Evolutionary conservation across 2,797 vertebrate species (phyloP).

Genomic region (Chiloscyllium punctatum): DNA sequence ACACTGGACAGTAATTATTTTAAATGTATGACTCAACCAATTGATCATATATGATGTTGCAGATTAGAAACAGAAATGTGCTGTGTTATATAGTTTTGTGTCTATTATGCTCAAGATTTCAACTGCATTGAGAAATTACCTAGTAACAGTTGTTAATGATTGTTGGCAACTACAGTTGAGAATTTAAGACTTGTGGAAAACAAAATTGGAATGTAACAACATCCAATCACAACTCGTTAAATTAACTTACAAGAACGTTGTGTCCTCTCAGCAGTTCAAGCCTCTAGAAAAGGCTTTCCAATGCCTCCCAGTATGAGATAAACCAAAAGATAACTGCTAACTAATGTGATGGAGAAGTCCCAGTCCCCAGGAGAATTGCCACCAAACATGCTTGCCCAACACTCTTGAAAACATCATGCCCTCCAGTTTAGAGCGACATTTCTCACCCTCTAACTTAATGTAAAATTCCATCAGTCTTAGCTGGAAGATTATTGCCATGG

Average conservation of each 20-base stretch:
- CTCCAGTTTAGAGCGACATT: too few relatives aligned
- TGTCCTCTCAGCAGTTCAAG: not conserved
- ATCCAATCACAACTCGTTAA: not conserved
- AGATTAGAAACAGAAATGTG: not conserved
- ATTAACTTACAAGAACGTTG: not conserved
- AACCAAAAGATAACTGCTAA: too few relatives aligned
- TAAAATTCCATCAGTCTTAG: too few relatives aligned
- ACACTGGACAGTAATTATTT: not conserved
- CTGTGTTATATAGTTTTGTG: not conserved
- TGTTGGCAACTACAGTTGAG: not conserved
- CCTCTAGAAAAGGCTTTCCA: not conserved
- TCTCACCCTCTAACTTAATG: too few relatives aligned
- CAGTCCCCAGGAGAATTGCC: too few relatives aligned
- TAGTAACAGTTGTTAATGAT: not conserved
- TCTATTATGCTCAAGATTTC: not conserved
- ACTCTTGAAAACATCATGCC: too few relatives aligned
- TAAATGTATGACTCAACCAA: not conserved
- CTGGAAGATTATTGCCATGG: too few relatives aligned
- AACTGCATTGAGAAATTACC: not conserved
- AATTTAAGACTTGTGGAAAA: not conserved
- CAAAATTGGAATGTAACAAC: not conserved
- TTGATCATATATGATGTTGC: not conserved
- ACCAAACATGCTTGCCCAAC: too few relatives aligned
- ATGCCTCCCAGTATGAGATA: not conserved
- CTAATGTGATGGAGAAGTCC: too few relatives aligned